Evolutionary conservation across 2,797 vertebrate species (phyloP).

Genomic region (Cossypha polioptera): DNA sequence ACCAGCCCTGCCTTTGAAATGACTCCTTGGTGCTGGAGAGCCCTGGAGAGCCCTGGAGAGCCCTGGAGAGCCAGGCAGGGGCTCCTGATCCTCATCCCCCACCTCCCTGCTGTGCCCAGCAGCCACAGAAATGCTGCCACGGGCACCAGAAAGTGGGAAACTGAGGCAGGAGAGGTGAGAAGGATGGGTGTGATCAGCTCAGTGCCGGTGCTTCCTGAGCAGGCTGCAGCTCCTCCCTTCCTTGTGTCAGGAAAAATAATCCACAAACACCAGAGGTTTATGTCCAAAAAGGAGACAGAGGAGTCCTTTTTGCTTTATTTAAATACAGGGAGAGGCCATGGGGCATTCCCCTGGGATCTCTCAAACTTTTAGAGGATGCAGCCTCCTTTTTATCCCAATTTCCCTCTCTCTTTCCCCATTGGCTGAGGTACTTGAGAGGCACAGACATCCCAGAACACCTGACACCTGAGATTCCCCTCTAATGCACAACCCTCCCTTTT

Average conservation of each 20-base stretch:
- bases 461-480: too few species aligned
- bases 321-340: too few species aligned
- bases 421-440: too few species aligned
- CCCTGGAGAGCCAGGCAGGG: accelerated
- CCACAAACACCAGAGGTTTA: too few species aligned
- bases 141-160: background rate
- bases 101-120: accelerated
- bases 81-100: background rate
- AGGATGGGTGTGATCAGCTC: background rate
- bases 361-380: too few species aligned
- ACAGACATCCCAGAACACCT: too few species aligned
- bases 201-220: background rate
- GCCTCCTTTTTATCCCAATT: too few species aligned
- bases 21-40: background rate
- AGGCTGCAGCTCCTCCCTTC: background rate
- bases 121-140: accelerated
- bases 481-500: too few species aligned
- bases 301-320: too few species aligned
- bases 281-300: too few species aligned
- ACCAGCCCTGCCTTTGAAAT: constrained; percentile 30
- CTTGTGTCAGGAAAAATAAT: background rate
- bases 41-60: background rate
- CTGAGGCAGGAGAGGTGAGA: background rate
- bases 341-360: too few species aligned
- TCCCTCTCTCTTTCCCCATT: too few species aligned